Conservation (phyloP, 2,888 invertebrate genomes). For the Eulithis testata region DNA sequence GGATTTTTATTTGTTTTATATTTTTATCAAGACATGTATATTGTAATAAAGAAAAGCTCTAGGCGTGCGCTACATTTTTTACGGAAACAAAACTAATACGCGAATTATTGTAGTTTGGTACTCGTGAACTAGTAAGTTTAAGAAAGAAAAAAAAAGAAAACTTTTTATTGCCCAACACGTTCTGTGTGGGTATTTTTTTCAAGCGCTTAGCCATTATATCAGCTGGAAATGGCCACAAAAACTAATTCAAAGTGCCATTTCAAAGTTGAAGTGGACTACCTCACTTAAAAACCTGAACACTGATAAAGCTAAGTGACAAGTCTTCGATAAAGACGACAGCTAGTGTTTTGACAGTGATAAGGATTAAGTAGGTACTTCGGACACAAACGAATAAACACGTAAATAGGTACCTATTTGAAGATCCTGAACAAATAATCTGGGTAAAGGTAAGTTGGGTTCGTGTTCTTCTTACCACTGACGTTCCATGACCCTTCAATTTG, state of each 20-base stretch:
- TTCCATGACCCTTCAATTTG: conserved; percentile 88
- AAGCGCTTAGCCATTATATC: no score
- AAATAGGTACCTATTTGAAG: not conserved
- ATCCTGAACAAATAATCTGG: not conserved
- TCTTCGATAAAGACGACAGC: conserved; percentile 31
- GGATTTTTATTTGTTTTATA: no score
- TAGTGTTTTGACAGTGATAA: conserved; percentile 28
- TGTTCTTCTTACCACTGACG: conserved; percentile 73
- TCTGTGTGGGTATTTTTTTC: no score
- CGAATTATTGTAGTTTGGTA: no score
- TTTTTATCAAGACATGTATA: no score
- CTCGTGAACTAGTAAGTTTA: no score
- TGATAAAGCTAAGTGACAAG: conserved; percentile 33
- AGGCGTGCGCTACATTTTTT: no score
- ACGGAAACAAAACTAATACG: no score
- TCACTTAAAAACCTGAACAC: conserved; percentile 27
- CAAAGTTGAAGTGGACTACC: conserved; percentile 26
- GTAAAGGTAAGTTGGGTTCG: not conserved
- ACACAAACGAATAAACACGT: conserved; percentile 1
- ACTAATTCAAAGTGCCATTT: not conserved
- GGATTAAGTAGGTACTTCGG: not conserved
- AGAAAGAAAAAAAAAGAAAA: no score
- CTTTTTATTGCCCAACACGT: no score
- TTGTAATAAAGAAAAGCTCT: no score
- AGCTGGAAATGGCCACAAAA: no score